Evolutionary conservation across 2,113 vertebrate species (phyloP).

Genomic region (Aldabrachelys gigantea): DNA sequence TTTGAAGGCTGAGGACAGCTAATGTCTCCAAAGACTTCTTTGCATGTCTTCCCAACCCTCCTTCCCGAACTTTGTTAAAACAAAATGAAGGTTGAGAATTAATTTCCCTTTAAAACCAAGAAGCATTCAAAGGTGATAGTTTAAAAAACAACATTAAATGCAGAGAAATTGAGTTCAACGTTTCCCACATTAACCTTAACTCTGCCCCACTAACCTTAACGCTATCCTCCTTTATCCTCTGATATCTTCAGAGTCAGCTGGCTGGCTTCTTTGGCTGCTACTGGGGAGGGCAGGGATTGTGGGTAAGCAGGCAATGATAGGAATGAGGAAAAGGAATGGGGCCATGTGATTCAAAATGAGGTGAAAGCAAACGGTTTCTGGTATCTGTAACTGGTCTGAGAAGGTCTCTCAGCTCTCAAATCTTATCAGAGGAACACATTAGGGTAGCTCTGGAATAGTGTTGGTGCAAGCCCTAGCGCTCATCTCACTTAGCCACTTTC

Average conservation of each 20-base stretch:
- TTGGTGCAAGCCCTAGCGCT: background rate
- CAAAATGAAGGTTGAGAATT: too few relatives aligned
- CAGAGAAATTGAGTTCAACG: too few relatives aligned
- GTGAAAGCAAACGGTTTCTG: background rate
- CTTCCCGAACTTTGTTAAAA: too few relatives aligned
- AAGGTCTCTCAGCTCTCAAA: background rate
- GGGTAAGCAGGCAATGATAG: background rate
- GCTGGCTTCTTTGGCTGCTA: background rate
- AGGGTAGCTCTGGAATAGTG: background rate
- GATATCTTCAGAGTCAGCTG: too few relatives aligned
- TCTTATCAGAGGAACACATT: background rate
- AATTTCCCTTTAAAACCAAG: too few relatives aligned
- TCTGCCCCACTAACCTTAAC: too few relatives aligned
- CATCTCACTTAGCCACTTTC: background rate
- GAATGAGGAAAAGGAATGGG: background rate
- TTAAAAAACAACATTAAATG: too few relatives aligned
- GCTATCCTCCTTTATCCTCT: too few relatives aligned
- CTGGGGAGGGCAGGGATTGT: background rate
- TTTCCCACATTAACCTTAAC: too few relatives aligned
- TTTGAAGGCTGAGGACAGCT: conserved; percentile 40
- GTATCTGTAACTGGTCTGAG: background rate
- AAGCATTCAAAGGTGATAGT: too few relatives aligned
- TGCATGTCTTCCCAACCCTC: conserved; percentile 24
- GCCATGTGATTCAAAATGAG: background rate
- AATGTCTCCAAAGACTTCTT: conserved; percentile 67